These are phyloP conservation scores for Corapipo altera DNA, from an alignment of 2,113 vertebrate genomes.

Conservation along the genomic window DNA sequence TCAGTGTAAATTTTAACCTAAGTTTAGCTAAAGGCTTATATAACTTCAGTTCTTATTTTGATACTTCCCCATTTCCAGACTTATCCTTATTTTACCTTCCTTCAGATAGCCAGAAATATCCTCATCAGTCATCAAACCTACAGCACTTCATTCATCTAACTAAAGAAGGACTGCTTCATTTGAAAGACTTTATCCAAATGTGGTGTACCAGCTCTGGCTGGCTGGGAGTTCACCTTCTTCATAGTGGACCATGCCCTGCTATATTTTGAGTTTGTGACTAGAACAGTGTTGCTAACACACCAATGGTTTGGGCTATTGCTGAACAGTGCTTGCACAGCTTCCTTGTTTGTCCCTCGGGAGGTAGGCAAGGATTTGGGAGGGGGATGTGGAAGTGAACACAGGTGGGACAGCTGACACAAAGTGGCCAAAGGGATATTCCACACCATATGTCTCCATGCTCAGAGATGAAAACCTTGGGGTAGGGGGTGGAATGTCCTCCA, in stretches of 20 bases:
- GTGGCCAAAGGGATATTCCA: fast-evolving
- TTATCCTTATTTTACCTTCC: neutral
- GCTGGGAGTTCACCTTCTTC: neutral
- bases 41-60: neutral
- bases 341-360: neutral
- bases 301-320: neutral
- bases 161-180: neutral
- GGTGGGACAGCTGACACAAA: neutral
- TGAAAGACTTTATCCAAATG: neutral
- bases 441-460: no score
- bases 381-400: neutral
- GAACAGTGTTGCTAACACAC: neutral
- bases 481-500: neutral
- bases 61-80: neutral
- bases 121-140: neutral
- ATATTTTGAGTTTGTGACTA: neutral
- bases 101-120: neutral
- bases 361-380: neutral
- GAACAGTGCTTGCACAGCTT: neutral
- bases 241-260: neutral
- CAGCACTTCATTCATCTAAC: neutral
- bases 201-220: neutral
- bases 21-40: neutral
- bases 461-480: neutral
- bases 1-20: neutral